phyloP scores from a whole-genome alignment of 92 coral and sea anemone genomes.

The Porites lobata region DNA sequence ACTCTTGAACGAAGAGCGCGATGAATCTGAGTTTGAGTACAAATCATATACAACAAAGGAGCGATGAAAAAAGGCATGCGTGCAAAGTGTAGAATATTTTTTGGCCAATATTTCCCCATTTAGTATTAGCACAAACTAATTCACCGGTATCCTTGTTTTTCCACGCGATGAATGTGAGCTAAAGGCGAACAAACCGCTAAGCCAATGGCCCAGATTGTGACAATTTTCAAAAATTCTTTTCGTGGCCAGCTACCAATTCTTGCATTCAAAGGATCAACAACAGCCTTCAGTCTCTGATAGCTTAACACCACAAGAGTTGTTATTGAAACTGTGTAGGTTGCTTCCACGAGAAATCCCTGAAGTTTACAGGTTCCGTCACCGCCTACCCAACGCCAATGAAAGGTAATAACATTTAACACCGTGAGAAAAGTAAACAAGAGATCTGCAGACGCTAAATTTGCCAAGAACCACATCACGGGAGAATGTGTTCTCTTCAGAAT shows the following conservation, averaged over 20 bases:
- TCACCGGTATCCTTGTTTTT: neutral
- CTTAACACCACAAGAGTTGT: slow-evolving; percentile 13
- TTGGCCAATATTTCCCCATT: slow-evolving; percentile 37
- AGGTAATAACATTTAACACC: neutral
- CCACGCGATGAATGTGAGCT: neutral
- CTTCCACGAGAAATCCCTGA: neutral
- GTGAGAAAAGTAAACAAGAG: neutral
- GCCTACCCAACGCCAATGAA: slow-evolving; percentile 5
- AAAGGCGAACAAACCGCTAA: neutral
- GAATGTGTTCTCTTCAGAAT: neutral
- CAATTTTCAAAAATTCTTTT: neutral
- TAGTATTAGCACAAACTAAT: slow-evolving; percentile 25
- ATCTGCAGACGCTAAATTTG: slow-evolving; percentile 18
- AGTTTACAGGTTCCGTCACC: neutral
- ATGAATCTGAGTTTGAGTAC: neutral
- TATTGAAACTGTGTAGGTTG: slow-evolving; percentile 12
- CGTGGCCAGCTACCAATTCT: slow-evolving; percentile 1
- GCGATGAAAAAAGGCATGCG: slow-evolving; percentile 5
- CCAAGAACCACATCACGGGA: slow-evolving; percentile 5
- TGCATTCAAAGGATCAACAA: slow-evolving; percentile 13
- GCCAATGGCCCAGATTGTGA: neutral
- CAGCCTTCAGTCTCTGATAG: slow-evolving; percentile 6
- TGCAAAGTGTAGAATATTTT: slow-evolving; percentile 37
- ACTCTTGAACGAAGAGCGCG: neutral
- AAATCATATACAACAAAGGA: slow-evolving; percentile 19